phyloP scores from a whole-genome alignment of 2,113 vertebrate species.

The Pavo muticus region DNA sequence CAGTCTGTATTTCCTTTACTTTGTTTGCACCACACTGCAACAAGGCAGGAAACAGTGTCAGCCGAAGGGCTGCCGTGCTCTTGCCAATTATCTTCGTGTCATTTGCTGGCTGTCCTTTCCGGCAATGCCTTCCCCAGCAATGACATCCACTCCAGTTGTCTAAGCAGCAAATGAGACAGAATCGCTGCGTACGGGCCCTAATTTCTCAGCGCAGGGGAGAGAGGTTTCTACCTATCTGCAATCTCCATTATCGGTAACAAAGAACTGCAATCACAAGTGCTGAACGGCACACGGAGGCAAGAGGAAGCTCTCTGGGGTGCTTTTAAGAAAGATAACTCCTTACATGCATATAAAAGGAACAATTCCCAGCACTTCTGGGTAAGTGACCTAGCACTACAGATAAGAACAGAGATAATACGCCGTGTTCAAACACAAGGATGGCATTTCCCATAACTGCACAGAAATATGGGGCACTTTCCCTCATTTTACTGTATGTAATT shows the following conservation, averaged over 20 bases:
- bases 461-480: slow-evolving; percentile 14
- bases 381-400: neutral
- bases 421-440: neutral
- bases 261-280: accelerated
- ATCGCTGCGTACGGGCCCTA: neutral
- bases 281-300: accelerated
- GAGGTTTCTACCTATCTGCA: neutral
- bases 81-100: slow-evolving; percentile 43
- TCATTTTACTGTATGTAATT: slow-evolving; percentile 45
- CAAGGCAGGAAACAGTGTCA: slow-evolving; percentile 17
- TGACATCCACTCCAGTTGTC: neutral
- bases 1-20: neutral
- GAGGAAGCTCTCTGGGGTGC: neutral
- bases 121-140: slow-evolving; percentile 49
- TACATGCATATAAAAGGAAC: neutral
- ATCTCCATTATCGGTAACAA: accelerated
- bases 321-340: neutral
- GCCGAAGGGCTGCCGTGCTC: slow-evolving; percentile 25
- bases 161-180: neutral
- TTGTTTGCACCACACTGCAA: neutral
- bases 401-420: neutral
- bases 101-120: slow-evolving; percentile 42
- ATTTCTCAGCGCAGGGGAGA: neutral
- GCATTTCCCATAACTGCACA: neutral
- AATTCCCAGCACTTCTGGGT: neutral